Evolutionary conservation across 1,140 invertebrate species (phyloP).

Genomic region (Tachypleus tridentatus): DNA sequence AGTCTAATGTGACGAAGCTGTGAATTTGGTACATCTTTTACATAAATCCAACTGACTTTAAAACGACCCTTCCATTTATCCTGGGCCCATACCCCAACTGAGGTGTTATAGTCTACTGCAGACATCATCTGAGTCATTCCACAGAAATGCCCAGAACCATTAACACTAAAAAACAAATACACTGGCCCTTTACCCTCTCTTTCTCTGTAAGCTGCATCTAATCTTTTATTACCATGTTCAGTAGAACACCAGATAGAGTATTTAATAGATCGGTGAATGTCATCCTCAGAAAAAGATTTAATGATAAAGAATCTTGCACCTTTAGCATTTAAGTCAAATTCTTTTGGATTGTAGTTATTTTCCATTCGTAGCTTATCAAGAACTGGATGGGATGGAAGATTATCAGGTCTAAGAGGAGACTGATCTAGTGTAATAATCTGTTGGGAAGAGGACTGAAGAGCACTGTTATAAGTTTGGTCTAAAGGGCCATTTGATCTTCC

Average conservation of each 20-base stretch:
- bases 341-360: conserved; percentile 88
- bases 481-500: background rate
- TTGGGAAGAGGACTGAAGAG: background rate
- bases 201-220: conserved; percentile 83
- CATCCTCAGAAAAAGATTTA: conserved; percentile 96
- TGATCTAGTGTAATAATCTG: conserved; percentile 22
- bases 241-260: conserved; percentile 99
- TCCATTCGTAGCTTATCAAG: conserved; percentile 77
- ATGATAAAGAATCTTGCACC: conserved; percentile 90
- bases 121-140: conserved; percentile 97
- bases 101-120: conserved; percentile 66
- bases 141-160: conserved; percentile 87
- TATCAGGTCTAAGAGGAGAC: background rate
- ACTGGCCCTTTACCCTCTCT: conserved; percentile 60
- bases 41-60: conserved; percentile 95
- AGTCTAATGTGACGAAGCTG: conserved; percentile 79
- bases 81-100: conserved; percentile 69
- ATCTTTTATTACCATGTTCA: conserved; percentile 88
- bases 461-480: background rate
- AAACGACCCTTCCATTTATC: conserved; percentile 90
- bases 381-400: conserved; percentile 36
- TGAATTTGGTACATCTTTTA: conserved; percentile 75
- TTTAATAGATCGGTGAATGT: conserved; percentile 95
- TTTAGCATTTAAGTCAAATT: conserved; percentile 76
- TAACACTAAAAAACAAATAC: conserved; percentile 91